Evolutionary conservation across 2,797 vertebrate species (phyloP).

Genomic region (Enteromius paludinosus): DNA sequence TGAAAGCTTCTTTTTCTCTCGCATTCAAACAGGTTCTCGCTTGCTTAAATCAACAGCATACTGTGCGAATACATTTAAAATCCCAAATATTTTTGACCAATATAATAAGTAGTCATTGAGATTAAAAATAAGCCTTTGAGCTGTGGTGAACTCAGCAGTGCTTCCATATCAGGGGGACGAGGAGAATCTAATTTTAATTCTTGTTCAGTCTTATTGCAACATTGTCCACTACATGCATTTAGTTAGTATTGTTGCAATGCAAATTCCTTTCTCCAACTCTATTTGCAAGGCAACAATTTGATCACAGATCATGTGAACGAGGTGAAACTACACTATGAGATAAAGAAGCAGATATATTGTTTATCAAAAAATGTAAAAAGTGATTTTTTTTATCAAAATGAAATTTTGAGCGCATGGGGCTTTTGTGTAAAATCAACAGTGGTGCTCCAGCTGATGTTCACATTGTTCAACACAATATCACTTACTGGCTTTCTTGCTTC

Average conservation of each 20-base stretch:
- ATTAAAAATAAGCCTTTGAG: neutral
- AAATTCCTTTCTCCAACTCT: slow-evolving; percentile 14
- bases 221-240: slow-evolving; percentile 2
- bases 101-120: slow-evolving; percentile 8
- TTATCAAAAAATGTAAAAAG: neutral
- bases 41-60: slow-evolving; percentile 31
- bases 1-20: slow-evolving; percentile 54
- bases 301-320: too few relatives aligned
- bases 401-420: neutral
- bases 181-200: neutral
- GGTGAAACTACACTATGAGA: neutral
- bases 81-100: neutral
- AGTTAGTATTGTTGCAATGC: slow-evolving; percentile 13
- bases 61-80: neutral
- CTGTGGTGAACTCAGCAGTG: neutral
- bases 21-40: slow-evolving; percentile 38
- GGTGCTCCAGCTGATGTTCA: neutral
- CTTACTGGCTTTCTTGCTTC: slow-evolving; percentile 9
- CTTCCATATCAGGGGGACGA: neutral
- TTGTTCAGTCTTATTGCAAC: neutral
- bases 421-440: neutral
- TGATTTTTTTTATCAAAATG: neutral
- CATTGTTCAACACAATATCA: slow-evolving; percentile 33
- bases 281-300: neutral
- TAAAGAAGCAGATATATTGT: neutral